Conservation (phyloP, 2,113 vertebrate genomes). For the Pterophyllum scalare region DNA sequence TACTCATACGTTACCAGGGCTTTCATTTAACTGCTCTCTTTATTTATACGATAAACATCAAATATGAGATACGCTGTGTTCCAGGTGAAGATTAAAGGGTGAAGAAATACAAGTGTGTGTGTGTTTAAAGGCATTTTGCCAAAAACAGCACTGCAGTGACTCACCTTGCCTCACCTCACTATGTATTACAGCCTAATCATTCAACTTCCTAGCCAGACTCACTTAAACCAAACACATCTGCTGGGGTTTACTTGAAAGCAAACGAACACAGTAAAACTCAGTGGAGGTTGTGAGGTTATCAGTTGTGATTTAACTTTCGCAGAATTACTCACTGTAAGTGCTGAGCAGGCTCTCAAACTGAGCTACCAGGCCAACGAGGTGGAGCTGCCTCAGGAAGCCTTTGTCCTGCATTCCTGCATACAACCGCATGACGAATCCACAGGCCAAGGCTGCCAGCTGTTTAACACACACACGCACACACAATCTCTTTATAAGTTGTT, state of each 20-base stretch:
- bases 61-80: background rate
- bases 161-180: background rate
- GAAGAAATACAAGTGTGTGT: background rate
- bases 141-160: slow-evolving; percentile 1
- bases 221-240: background rate
- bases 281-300: background rate
- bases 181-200: background rate
- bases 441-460: slow-evolving; percentile 92
- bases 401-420: slow-evolving; percentile 91
- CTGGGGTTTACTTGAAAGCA: background rate
- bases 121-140: background rate
- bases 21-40: background rate
- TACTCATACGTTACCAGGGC: background rate
- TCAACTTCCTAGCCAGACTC: background rate
- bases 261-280: background rate
- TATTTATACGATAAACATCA: background rate
- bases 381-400: slow-evolving; percentile 92
- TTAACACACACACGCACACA: background rate
- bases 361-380: slow-evolving; percentile 90
- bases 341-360: slow-evolving; percentile 98
- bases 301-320: background rate
- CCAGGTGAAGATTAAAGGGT: background rate
- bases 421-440: slow-evolving; percentile 93
- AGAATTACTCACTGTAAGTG: slow-evolving; percentile 91
- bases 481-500: background rate